Evolutionary conservation across 2,797 vertebrate species (phyloP), one percentile per base, ranked within the genome.

Genomic region (Sebastes reedi): DNA sequence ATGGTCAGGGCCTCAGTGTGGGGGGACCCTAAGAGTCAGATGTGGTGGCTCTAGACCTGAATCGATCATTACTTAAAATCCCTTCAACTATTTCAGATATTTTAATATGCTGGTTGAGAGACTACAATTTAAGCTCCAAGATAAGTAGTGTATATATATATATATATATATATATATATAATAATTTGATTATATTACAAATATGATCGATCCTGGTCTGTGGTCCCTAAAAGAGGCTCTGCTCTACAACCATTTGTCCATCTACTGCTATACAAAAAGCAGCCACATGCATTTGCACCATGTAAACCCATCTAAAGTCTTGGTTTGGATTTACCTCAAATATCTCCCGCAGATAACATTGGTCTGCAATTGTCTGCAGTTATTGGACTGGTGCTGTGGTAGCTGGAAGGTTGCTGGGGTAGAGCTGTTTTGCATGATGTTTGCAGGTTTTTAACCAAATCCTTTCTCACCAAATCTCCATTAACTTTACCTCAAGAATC

Each of bases 371-470:
- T 13, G 25, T 22, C 34, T 60, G 54, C 39, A 11, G 22, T 29
- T 12, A 54, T 52, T 59, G 36, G 13, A 39, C 4, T 78, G 77
- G 65, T 82, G 56, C 46, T 55, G 75, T 82, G 85, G 85, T 88
- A 71, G 77, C 50, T 88, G 80, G 75, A 76, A 20, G 22, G 39
- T 50, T 84, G 74, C 52, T 67, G 79, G 79, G 11, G 71, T 74
- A 32, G 55, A 80, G 62, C 69, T 52, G 34, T 64, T 65, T 81
- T 86, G 91, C 90, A 88, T 91, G 88, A 50, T 67, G 60, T 88
- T 89, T 87, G 62, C 81, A 89, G 88, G 72, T 90, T 87, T 76
- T 88, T 77, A 79, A 82, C 68, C 55, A 62, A 83, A 87, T 83
- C 60, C 29, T 66, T 80, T 80, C 66, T 75, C 67, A 82, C n/a